Percentiles rank a stretch among this genome's conserved stretches.
phyloP scores from a whole-genome alignment of 1,140 invertebrate genomes.

The Drosophila nikananu region DNA sequence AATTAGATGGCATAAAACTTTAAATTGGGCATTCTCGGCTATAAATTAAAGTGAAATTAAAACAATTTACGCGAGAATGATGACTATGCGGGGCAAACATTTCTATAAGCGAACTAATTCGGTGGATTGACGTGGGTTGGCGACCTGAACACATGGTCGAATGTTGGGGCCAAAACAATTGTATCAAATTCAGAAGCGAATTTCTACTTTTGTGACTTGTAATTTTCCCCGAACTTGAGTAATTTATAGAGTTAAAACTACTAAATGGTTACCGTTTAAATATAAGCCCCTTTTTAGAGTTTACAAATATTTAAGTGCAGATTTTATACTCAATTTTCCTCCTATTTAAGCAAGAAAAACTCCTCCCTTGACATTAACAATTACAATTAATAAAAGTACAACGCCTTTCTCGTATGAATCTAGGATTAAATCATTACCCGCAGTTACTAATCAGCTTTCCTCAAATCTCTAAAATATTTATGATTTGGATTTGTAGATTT shows the following conservation, averaged over 20 bases:
- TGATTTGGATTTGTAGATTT: slow-evolving; percentile 21
- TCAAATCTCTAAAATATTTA: slow-evolving; percentile 9
- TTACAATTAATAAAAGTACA: not conserved
- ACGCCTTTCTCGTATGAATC: not conserved
- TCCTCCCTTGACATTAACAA: not conserved
- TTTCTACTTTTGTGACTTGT: not conserved
- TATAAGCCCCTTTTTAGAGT: not conserved
- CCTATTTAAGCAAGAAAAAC: not conserved
- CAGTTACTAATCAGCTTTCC: slow-evolving; percentile 14
- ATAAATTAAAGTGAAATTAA: slow-evolving; percentile 55
- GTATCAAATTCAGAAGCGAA: slow-evolving; percentile 18
- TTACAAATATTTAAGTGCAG: not conserved
- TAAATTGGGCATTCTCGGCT: slow-evolving; percentile 43
- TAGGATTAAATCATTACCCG: not conserved
- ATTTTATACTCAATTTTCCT: not conserved
- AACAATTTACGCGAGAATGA: slow-evolving; percentile 33
- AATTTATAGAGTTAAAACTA: not conserved
- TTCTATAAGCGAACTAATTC: slow-evolving; percentile 32
- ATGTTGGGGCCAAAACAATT: slow-evolving; percentile 36
- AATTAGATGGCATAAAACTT: slow-evolving; percentile 44
- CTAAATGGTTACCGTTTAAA: too few relatives aligned
- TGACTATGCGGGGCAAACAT: slow-evolving; percentile 30
- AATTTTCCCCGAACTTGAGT: not conserved
- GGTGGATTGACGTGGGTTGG: slow-evolving; percentile 16
- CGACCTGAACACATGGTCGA: slow-evolving; percentile 29